A percentile compares a stretch with the other conserved stretches of the same genome.
Conservation (phyloP, 2,113 vertebrate species). For the Rhabdomys dilectus region DNA sequence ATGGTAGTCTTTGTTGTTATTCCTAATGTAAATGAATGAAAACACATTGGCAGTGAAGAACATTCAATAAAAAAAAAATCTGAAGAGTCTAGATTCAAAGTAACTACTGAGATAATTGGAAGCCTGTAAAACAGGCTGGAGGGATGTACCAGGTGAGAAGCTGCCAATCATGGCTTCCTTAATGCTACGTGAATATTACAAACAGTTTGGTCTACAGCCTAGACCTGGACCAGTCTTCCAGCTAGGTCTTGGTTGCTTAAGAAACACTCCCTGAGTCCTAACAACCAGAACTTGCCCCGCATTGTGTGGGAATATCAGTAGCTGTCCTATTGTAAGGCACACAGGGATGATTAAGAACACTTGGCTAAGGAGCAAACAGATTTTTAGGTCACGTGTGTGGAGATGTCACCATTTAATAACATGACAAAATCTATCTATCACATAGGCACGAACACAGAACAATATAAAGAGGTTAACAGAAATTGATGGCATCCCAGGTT, state of each 20-base stretch:
- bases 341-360: constrained; percentile 86
- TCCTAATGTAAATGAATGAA: constrained; percentile 83
- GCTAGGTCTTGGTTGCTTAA: neutral
- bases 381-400: constrained; percentile 86
- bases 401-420: constrained; percentile 94
- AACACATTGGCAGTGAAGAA: constrained; percentile 81
- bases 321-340: constrained; percentile 67
- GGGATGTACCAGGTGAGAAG: neutral
- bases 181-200: neutral
- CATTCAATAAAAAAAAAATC: constrained; percentile 82
- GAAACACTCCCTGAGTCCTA: neutral
- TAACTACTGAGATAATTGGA: constrained; percentile 76
- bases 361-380: constrained; percentile 85
- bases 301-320: neutral
- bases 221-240: neutral
- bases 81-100: constrained; percentile 83
- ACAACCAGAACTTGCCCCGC: neutral
- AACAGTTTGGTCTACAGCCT: constrained; percentile 2
- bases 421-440: constrained; percentile 97
- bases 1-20: constrained; percentile 84
- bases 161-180: neutral
- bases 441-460: constrained; percentile 91
- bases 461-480: constrained; percentile 95
- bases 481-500: constrained; percentile 95
- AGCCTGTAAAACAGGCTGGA: constrained; percentile 81